Base-by-base conservation (phyloP, 1,140 invertebrate species). In the Ladona fulva region DNA sequence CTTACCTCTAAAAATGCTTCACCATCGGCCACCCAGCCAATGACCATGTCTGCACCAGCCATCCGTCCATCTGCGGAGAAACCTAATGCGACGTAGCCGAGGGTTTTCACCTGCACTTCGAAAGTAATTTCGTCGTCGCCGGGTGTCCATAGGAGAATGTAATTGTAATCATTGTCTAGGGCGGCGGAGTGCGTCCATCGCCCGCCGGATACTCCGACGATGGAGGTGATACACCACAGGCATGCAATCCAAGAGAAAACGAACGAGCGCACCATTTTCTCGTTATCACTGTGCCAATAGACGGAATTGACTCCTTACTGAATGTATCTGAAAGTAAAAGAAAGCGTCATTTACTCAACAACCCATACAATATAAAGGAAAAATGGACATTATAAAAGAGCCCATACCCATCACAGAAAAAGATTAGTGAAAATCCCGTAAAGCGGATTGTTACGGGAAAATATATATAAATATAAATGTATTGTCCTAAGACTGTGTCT, bases 31-130 rank as follows among this genome's bases (percentile, higher is more conserved):
- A 91, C 89, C 92, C 91, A 93, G 66, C 91, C 92, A 81, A 92
- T 88, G 80, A 92, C 89, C 83, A 93, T 89, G 86, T 93, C 91
- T 77, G 91, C 87, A 66, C 90, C 90, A 77, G 87, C 87, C 86
- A 90, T 88, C 80, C 89, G 89, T 76, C 92, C 91, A 83, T 91
- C 91, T 78, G 88, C 89, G 80, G 92, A 94, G 82, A 94, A 92
- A 76, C 93, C 93, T 81, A 95, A 90, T 24, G 92, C 93, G 78
- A 95, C 89, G 84, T 93, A 95, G 80, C 94, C 94, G 80, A 89
- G 87, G 74, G 93, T 93, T 85, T 88, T 90, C 81, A 92, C 93
- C 86, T 93, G 92, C 81, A 94, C 87, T 85, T 93, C 90, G 83
- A 94, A 94, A 76, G 90, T 93, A 81, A 94, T 91, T 84, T 92